phyloP scores from a whole-genome alignment of 30 jellyfish, hydroid and myxozoan genomes.

The Aurelia sp. region DNA sequence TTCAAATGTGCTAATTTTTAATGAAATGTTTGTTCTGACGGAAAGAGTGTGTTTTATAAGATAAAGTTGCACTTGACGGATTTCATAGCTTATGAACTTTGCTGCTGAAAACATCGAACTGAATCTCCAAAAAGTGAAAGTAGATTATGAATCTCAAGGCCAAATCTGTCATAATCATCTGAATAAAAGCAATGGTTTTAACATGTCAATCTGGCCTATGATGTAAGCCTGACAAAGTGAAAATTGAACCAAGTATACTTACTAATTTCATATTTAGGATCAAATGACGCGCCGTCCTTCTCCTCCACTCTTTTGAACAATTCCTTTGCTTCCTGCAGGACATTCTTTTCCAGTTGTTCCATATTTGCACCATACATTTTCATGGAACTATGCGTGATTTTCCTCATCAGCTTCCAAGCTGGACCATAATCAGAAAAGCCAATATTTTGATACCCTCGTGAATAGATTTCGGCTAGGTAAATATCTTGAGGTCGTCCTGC shows the following conservation, averaged over 20 bases:
- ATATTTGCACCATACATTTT: conserved; percentile 81
- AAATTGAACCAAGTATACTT: neutral
- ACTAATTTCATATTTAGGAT: conserved; percentile 77
- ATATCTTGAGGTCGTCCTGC: conserved; percentile 85
- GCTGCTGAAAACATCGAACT: too few species aligned
- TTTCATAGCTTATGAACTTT: too few species aligned
- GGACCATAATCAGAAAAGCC: conserved; percentile 81
- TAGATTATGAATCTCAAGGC: too few species aligned
- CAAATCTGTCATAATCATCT: too few species aligned
- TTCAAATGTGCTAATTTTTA: too few species aligned
- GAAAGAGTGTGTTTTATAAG: too few species aligned
- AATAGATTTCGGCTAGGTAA: conserved; percentile 38
- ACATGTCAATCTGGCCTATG: too few species aligned
- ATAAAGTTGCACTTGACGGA: too few species aligned
- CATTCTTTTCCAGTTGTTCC: conserved; percentile 55
- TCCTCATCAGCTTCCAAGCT: conserved; percentile 70
- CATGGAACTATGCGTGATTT: conserved; percentile 71
- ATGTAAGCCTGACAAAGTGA: too few species aligned
- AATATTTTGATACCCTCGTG: conserved; percentile 73
- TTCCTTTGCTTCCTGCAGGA: conserved; percentile 34
- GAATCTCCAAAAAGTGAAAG: too few species aligned
- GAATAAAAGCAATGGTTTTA: too few species aligned
- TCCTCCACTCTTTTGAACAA: conserved; percentile 41
- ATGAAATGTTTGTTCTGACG: too few species aligned
- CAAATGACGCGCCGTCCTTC: conserved; percentile 36